Conservation (phyloP, 2,888 invertebrate species). For the Pyrrhia umbra region DNA sequence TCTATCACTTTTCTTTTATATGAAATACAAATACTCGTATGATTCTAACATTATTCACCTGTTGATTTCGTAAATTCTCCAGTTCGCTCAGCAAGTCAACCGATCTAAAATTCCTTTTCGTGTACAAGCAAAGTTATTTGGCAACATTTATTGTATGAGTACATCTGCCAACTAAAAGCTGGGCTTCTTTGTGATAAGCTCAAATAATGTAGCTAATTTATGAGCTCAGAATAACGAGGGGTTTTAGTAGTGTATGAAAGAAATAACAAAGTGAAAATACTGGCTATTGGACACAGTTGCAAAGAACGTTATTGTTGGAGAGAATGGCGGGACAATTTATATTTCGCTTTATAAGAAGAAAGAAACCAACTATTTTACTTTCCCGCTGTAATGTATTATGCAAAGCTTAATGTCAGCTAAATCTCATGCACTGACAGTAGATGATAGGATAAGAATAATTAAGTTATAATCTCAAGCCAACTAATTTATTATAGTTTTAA, state of each 20-base stretch:
- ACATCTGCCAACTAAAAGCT: constrained; percentile 34
- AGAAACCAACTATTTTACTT: constrained; percentile 13
- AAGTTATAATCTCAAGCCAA: neutral
- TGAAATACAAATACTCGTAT: constrained; percentile 26
- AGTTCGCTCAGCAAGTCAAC: constrained; percentile 40
- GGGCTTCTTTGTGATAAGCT: constrained; percentile 28
- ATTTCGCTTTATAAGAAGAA: neutral
- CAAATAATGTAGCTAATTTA: constrained; percentile 51
- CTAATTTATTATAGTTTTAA: neutral
- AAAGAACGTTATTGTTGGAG: constrained; percentile 21
- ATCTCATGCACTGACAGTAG: neutral
- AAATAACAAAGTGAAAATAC: constrained; percentile 53
- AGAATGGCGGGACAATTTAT: constrained; percentile 17
- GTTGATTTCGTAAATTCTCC: constrained; percentile 41
- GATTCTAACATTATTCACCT: constrained; percentile 42
- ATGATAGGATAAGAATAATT: constrained; percentile 7
- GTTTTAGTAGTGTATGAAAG: constrained; percentile 23
- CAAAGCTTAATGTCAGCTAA: neutral
- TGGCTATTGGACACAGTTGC: constrained; percentile 20
- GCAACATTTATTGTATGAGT: constrained; percentile 36
- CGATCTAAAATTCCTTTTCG: constrained; percentile 43
- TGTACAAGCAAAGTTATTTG: constrained; percentile 36
- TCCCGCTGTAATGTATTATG: neutral
- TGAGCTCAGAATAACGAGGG: constrained; percentile 33
- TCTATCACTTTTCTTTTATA: constrained; percentile 35